phyloP scores from a whole-genome alignment of 2,888 invertebrate species.

The Spatulosminthurus flaviceps region DNA sequence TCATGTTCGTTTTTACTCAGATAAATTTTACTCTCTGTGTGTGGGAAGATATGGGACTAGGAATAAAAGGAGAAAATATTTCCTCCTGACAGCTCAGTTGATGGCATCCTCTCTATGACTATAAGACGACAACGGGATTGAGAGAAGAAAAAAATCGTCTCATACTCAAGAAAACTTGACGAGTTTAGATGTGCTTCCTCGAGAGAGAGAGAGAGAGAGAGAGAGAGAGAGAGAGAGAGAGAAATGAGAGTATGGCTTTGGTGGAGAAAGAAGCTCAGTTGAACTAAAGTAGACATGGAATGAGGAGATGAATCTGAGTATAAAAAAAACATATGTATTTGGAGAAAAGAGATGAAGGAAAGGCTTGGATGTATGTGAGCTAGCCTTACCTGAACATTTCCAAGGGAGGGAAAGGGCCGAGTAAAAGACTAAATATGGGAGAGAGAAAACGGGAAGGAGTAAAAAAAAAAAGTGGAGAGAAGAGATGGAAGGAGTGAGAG shows the following conservation, averaged over 20 bases:
- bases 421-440: constrained; percentile 4
- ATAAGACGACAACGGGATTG: too few species aligned
- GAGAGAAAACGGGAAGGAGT: background rate
- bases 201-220: constrained; percentile 26
- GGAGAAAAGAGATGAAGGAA: constrained; percentile 2
- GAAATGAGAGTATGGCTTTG: background rate
- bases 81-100: background rate
- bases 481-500: constrained; percentile 15
- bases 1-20: too few species aligned
- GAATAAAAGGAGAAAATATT: background rate
- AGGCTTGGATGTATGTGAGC: too few species aligned
- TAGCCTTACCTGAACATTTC: too few species aligned
- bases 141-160: too few species aligned
- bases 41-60: too few species aligned
- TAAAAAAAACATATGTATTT: background rate
- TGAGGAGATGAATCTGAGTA: constrained; percentile 7
- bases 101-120: too few species aligned
- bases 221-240: background rate
- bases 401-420: background rate
- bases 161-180: too few species aligned
- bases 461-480: constrained; percentile 2
- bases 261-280: background rate
- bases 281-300: background rate
- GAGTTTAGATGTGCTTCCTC: too few species aligned
- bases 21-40: too few species aligned